Evolutionary conservation across 2,888 invertebrate species (phyloP).

Genomic region (Drosophila lutescens): DNA sequence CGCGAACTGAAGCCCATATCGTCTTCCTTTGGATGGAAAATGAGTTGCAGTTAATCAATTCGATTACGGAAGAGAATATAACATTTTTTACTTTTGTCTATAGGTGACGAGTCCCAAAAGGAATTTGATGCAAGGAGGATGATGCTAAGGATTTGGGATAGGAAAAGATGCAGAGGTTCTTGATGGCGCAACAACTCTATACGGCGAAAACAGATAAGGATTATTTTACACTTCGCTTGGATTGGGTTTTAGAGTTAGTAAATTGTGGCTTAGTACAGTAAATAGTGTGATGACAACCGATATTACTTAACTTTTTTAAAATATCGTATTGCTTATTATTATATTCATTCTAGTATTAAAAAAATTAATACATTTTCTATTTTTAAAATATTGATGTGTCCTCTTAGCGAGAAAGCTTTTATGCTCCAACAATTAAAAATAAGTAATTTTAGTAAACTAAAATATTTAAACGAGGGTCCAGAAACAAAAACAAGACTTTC

Average conservation of each 20-base stretch:
- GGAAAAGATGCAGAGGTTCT: slow-evolving; percentile 16
- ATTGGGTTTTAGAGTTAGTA: background rate
- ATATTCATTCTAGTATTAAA: too few relatives aligned
- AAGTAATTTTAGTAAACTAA: too few relatives aligned
- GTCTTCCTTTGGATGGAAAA: slow-evolving; percentile 69
- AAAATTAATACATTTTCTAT: too few relatives aligned
- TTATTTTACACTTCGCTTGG: background rate
- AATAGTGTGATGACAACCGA: too few relatives aligned
- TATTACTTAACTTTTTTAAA: too few relatives aligned
- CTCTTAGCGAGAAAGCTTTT: too few relatives aligned
- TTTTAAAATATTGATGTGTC: too few relatives aligned
- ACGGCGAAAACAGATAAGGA: slow-evolving; percentile 13
- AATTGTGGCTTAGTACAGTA: background rate
- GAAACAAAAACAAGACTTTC: too few relatives aligned
- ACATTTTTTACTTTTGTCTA: slow-evolving; percentile 20
- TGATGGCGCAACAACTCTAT: slow-evolving; percentile 20
- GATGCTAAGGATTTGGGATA: slow-evolving; percentile 15
- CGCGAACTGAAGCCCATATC: slow-evolving; percentile 91
- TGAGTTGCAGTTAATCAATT: background rate
- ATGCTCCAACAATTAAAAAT: too few relatives aligned
- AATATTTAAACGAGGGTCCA: too few relatives aligned
- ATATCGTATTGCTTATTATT: too few relatives aligned
- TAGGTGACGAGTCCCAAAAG: slow-evolving; percentile 2
- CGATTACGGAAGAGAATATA: accelerated
- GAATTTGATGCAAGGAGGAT: slow-evolving; percentile 9